These are phyloP conservation scores for Urocolius indicus DNA, from an alignment of 2,113 vertebrate species.

Conservation along the genomic window DNA sequence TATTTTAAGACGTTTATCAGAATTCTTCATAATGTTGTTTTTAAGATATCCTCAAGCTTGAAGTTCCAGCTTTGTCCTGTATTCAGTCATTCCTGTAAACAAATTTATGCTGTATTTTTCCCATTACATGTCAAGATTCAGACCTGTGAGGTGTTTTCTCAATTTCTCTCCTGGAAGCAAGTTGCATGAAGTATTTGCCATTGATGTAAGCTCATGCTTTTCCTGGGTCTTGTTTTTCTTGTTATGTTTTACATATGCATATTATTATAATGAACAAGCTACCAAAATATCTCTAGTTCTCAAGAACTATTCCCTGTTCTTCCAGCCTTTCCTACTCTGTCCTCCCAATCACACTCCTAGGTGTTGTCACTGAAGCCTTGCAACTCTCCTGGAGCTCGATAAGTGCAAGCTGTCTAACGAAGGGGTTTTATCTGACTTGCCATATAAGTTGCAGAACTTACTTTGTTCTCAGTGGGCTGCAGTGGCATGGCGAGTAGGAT, in stretches of 20 bases:
- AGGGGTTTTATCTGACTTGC: neutral
- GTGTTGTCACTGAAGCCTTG: neutral
- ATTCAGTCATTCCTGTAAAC: neutral
- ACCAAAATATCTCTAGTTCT: neutral
- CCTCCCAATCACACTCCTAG: rapidly evolving
- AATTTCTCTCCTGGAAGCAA: neutral
- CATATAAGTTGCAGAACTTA: neutral
- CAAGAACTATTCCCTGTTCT: neutral
- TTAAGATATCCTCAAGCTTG: neutral
- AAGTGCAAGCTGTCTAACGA: rapidly evolving
- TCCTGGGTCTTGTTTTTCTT: neutral
- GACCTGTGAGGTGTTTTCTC: neutral
- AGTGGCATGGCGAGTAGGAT: neutral
- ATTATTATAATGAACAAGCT: neutral
- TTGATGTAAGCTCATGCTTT: neutral
- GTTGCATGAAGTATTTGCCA: neutral
- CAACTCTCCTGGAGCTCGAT: neutral
- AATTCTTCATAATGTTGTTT: neutral
- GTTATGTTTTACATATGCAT: neutral
- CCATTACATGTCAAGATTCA: neutral
- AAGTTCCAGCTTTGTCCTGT: neutral
- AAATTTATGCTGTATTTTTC: neutral
- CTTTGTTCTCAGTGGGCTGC: neutral
- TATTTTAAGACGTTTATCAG: neutral
- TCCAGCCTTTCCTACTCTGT: neutral